These are phyloP conservation scores for Crotalus tigris DNA, from an alignment of 2,113 vertebrate genomes.

Conservation along the genomic window DNA sequence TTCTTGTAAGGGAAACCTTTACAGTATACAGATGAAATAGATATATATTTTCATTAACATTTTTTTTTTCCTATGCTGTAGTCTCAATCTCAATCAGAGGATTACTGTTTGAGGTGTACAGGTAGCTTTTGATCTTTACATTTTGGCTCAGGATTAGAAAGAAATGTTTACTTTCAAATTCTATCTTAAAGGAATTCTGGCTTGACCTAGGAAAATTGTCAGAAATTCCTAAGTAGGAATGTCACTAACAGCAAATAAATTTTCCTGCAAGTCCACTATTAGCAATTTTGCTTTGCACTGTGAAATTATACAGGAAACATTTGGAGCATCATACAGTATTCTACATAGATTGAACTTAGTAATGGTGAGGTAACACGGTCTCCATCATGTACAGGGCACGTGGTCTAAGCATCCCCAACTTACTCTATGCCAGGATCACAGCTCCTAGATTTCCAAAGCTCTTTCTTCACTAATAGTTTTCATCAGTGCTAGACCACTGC, in stretches of 20 bases:
- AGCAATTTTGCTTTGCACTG: not conserved
- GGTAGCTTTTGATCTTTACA: not conserved
- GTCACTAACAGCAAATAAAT: not conserved
- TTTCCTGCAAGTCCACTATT: not conserved
- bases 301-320: not conserved
- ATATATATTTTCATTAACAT: not conserved
- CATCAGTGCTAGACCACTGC: not conserved
- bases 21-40: not conserved
- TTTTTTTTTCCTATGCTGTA: not conserved
- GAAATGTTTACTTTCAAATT: not conserved
- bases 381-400: not conserved
- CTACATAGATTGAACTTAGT: not conserved
- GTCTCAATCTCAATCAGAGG: not conserved
- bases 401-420: not conserved
- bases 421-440: not conserved
- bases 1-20: not conserved
- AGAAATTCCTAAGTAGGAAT: not conserved
- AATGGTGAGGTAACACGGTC: not conserved
- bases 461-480: not conserved
- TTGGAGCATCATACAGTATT: not conserved
- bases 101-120: not conserved
- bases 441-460: not conserved
- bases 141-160: not conserved
- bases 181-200: not conserved
- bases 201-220: not conserved